Conservation (phyloP, 2,888 invertebrate species). For the Tholera decimalis region DNA sequence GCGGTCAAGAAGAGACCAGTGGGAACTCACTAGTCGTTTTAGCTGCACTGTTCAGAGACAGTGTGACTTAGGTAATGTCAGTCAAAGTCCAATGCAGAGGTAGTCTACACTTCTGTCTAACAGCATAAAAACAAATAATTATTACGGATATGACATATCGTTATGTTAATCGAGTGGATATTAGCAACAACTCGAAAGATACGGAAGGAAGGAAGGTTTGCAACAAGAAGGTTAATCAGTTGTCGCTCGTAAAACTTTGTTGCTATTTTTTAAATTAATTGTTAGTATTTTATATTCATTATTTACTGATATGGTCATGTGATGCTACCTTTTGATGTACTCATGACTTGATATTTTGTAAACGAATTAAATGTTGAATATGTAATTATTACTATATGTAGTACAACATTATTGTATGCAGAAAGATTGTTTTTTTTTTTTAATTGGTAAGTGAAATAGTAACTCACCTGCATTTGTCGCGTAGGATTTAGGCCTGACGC, state of each 20-base stretch:
- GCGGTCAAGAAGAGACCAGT: neutral
- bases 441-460: neutral
- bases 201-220: slow-evolving; percentile 32
- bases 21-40: slow-evolving; percentile 1
- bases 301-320: slow-evolving; percentile 10
- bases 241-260: slow-evolving; percentile 22
- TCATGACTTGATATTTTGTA: slow-evolving; percentile 11
- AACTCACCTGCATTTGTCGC: slow-evolving; percentile 84
- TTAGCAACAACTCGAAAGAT: neutral
- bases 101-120: slow-evolving; percentile 2
- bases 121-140: slow-evolving; percentile 2
- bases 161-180: slow-evolving; percentile 14
- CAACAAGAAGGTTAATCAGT: slow-evolving; percentile 27
- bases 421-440: no score
- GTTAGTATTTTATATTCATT: slow-evolving; percentile 3
- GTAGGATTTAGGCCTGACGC: slow-evolving; percentile 97
- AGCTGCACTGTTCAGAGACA: no score
- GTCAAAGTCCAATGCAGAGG: slow-evolving; percentile 1
- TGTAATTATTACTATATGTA: no score
- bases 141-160: slow-evolving; percentile 25
- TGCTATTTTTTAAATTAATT: slow-evolving; percentile 3
- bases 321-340: neutral
- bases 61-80: slow-evolving; percentile 1
- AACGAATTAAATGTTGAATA: no score
- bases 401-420: no score